phyloP scores from a whole-genome alignment of 2,113 vertebrate species.

The Limanda limanda region DNA sequence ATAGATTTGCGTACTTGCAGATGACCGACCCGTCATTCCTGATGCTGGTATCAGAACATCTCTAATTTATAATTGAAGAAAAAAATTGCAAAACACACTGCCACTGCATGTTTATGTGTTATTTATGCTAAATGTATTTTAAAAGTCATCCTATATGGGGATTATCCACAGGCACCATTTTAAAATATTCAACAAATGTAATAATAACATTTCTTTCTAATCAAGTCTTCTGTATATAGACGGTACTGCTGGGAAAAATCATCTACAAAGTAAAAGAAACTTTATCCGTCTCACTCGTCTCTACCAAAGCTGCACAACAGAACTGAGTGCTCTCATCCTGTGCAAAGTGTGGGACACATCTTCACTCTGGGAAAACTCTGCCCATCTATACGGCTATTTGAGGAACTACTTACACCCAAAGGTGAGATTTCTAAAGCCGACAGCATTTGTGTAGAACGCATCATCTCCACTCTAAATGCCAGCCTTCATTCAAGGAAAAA shows the following conservation, averaged over 20 bases:
- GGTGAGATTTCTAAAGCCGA: slow-evolving; percentile 61
- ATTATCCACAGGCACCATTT: too few species aligned
- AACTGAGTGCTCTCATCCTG: background rate
- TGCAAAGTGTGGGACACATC: slow-evolving; percentile 61
- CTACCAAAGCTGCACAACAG: background rate
- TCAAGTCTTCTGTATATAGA: too few species aligned
- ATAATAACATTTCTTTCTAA: too few species aligned
- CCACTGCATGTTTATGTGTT: too few species aligned
- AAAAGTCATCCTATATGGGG: too few species aligned
- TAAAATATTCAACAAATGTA: too few species aligned
- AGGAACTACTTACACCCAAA: slow-evolving; percentile 53
- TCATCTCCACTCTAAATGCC: slow-evolving; percentile 55
- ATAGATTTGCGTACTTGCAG: background rate
- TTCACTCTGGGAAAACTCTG: slow-evolving; percentile 58
- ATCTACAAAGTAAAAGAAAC: background rate
- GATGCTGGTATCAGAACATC: too few species aligned
- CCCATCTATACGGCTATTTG: slow-evolving; percentile 60
- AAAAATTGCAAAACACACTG: too few species aligned
- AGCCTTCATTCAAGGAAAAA: slow-evolving; percentile 33
- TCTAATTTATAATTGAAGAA: too few species aligned
- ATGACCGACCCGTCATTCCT: too few species aligned
- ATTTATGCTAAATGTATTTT: too few species aligned
- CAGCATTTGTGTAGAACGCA: slow-evolving; percentile 55
- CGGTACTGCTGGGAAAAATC: too few species aligned
- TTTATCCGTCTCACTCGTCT: background rate